phyloP scores from a whole-genome alignment of 2,888 invertebrate species.

The Coleophora deauratella region DNA sequence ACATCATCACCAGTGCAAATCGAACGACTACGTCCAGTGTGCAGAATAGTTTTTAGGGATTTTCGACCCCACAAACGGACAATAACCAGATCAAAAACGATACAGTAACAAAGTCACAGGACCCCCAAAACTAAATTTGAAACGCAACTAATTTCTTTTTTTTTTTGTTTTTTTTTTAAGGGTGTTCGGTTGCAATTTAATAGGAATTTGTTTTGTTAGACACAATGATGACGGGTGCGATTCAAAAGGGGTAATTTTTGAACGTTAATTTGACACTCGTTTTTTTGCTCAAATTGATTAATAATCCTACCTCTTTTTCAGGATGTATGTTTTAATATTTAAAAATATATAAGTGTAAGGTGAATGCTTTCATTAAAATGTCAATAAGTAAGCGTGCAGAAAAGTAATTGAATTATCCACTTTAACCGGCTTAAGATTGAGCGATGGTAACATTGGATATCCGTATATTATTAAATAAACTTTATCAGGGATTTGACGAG shows the following conservation, averaged over 20 bases:
- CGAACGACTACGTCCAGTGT: constrained; percentile 29
- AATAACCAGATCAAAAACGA: constrained; percentile 32
- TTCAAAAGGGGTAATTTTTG: constrained; percentile 36
- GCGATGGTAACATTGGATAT: too few relatives aligned
- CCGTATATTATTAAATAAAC: too few relatives aligned
- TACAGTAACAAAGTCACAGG: constrained; percentile 50
- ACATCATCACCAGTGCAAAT: constrained; percentile 23
- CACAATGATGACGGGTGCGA: constrained; percentile 28
- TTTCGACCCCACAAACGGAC: constrained; percentile 40
- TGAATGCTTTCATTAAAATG: too few relatives aligned
- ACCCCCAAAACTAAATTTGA: constrained; percentile 54
- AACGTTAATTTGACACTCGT: constrained; percentile 29
- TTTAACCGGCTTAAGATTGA: too few relatives aligned
- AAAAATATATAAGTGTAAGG: too few relatives aligned
- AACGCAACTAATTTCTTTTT: constrained; percentile 30
- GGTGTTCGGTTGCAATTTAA: constrained; percentile 61
- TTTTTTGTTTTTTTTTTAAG: constrained; percentile 34
- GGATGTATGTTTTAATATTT: too few relatives aligned
- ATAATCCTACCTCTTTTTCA: too few relatives aligned
- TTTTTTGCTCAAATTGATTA: constrained; percentile 10
- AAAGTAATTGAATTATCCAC: too few relatives aligned
- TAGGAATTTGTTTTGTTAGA: constrained; percentile 40
- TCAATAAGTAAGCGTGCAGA: too few relatives aligned
- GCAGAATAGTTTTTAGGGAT: constrained; percentile 44
- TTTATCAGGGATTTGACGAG: too few relatives aligned